A percentile compares a stretch with the other conserved stretches of the same genome.
These are phyloP conservation scores for Guaruba guarouba DNA, from an alignment of 2,113 vertebrate species.

Conservation along the genomic window DNA sequence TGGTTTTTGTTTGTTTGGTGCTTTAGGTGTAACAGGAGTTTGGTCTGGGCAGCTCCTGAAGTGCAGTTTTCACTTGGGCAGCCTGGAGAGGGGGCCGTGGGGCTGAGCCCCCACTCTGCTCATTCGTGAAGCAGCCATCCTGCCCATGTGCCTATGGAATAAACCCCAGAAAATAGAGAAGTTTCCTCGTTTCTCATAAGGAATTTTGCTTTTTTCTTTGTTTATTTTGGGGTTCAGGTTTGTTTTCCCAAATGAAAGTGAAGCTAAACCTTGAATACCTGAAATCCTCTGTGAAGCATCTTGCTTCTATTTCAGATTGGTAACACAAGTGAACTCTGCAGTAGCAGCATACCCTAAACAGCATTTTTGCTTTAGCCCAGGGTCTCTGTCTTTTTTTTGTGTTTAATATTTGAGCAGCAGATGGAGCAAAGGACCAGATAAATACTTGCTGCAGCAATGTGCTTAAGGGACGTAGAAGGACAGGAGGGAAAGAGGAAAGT, in stretches of 20 bases:
- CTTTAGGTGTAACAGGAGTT: fast-evolving
- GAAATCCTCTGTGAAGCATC: neutral
- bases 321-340: neutral
- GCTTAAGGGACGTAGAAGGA: neutral
- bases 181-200: neutral
- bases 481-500: neutral
- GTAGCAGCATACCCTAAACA: neutral
- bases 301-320: neutral
- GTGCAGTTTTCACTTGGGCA: neutral
- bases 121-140: fast-evolving
- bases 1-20: neutral
- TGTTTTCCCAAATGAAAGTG: neutral
- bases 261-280: neutral
- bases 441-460: neutral
- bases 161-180: neutral
- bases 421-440: constrained; percentile 46
- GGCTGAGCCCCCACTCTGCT: neutral
- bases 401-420: constrained; percentile 42
- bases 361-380: neutral
- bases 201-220: neutral
- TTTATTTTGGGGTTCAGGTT: neutral
- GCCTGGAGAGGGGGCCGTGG: neutral
- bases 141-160: fast-evolving
- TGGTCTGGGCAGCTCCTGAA: neutral
- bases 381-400: neutral